phyloP scores from a whole-genome alignment of 92 coral and sea anemone genomes.

The Heliopora coerulea region DNA sequence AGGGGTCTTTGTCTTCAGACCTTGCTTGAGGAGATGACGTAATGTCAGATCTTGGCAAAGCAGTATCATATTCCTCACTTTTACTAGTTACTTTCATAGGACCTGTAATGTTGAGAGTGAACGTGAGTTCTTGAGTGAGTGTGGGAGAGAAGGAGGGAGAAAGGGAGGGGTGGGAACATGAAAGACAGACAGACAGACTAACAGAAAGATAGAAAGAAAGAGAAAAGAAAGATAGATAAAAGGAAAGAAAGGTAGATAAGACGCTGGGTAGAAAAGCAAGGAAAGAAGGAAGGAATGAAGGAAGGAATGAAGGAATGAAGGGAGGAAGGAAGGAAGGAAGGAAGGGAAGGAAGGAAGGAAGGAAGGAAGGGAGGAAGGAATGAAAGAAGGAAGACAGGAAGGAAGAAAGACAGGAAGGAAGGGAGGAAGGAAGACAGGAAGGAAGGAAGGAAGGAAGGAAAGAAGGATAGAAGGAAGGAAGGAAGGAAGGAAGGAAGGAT shows the following conservation, averaged over 20 bases:
- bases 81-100: background rate
- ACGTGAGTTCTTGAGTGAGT: no score
- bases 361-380: background rate
- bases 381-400: background rate
- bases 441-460: background rate
- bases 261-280: background rate
- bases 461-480: background rate
- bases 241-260: background rate
- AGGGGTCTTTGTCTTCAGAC: slow-evolving; percentile 8
- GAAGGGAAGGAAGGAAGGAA: background rate
- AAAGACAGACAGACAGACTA: background rate
- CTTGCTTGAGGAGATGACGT: background rate
- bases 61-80: background rate
- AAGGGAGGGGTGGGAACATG: background rate
- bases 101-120: background rate
- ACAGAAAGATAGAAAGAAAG: background rate
- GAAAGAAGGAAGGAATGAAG: background rate
- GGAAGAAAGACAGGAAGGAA: slow-evolving; percentile 1
- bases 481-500: background rate
- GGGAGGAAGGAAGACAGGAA: background rate
- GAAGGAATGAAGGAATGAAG: background rate
- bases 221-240: background rate
- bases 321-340: background rate
- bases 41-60: slow-evolving; percentile 2
- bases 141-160: background rate